Base-by-base conservation (phyloP, 1,140 invertebrate species). In the Brachionus calyciflorus region DNA sequence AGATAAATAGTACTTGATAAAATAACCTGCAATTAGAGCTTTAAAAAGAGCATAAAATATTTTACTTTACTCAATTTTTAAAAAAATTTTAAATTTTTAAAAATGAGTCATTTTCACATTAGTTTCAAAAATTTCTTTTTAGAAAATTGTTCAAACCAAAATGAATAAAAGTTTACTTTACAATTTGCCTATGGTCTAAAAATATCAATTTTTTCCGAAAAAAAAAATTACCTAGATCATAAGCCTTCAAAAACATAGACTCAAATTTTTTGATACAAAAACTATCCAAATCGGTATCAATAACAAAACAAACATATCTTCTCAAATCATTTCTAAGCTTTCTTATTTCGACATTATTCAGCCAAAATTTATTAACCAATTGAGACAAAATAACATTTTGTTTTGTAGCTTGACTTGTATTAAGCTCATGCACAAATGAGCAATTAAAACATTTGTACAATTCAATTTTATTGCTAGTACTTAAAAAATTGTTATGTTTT, bases 391-490 rank as follows among this genome's bases (percentile, higher is more conserved):
- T 2, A 21, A 73, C 26, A 30, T 73, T 73, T 2, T 28, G n/a
- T 28, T 30, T 73, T 24, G 51, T 40, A 46, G 24, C 49, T 1
- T 73, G 6, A 40, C 12, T 41, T 14, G 69, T 41, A 33, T 73
- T 73, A 26, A 51, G 21, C 5, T 73, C 30, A 73, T 73, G 69
- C 4, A 41, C 30, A 40, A 40, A 40, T 14, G 46, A 51, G 26
- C 69, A 73, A 73, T 73, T 73, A 14, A 17, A 53, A 24, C 69
- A 73, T 55, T 49, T 51, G 51, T 73, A 73, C 3, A 55, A 12
- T 12, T 40, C 28, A 37, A 40, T 41, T 49, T 6, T 19, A 12
- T 51, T 26, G n/a, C n/a, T n/a, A n/a, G n/a, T n/a, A n/a, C n/a
- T n/a, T 28, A 41, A 1, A 5, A 26, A 5, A 10, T 24, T 10